A percentile compares a stretch with the other conserved stretches of the same genome.
Conservation (phyloP, 1,140 invertebrate genomes). For the Cryptotermes secundus region DNA sequence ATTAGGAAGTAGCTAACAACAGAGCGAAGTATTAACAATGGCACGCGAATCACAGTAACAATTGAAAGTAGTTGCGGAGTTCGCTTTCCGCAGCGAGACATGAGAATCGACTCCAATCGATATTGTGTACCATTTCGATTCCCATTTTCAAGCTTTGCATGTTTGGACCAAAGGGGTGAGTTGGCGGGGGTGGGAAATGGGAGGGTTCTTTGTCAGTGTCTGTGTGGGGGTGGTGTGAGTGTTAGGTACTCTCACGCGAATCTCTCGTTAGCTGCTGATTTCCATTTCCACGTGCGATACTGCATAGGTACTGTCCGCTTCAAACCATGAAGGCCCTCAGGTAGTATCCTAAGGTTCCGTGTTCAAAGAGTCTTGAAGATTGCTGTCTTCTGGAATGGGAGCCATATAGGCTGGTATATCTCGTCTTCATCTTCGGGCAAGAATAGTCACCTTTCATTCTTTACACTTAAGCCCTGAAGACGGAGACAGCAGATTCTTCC, state of each 20-base stretch:
- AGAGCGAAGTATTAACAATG: not conserved
- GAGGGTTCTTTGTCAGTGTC: slow-evolving; percentile 11
- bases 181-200: not conserved
- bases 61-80: not conserved
- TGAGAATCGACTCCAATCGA: not conserved
- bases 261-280: slow-evolving; percentile 22
- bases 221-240: not conserved
- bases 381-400: no score
- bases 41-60: not conserved
- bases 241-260: not conserved
- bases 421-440: no score
- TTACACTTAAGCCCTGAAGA: no score
- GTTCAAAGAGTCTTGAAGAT: no score
- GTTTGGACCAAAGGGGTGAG: not conserved
- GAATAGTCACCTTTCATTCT: no score
- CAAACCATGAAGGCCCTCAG: no score
- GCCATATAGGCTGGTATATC: no score
- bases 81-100: not conserved
- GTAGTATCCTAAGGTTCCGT: no score
- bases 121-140: slow-evolving; percentile 11
- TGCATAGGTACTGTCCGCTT: no score
- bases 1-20: not conserved
- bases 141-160: slow-evolving; percentile 12
- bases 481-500: no score
- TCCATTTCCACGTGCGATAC: slow-evolving; percentile 22